Conservation (phyloP, 2,113 vertebrate species). For the Limnothrissa miodon region DNA sequence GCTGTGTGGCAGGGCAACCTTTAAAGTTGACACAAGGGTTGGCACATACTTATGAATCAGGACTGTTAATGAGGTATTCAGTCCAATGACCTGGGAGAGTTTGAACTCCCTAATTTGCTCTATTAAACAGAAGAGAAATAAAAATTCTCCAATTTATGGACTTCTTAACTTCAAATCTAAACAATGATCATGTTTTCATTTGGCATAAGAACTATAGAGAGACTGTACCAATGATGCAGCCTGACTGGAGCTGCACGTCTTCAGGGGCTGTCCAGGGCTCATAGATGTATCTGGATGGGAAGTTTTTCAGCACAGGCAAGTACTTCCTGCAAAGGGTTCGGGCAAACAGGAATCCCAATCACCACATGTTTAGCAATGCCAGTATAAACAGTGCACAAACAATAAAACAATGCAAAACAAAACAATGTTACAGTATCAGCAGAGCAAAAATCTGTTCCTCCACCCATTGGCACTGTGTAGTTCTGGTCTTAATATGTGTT, state of each 20-base stretch:
- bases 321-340: constrained; percentile 59
- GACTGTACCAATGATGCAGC: constrained; percentile 61
- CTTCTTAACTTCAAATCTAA: no score
- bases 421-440: neutral
- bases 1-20: no score
- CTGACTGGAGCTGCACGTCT: constrained; percentile 57
- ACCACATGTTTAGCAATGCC: neutral
- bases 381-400: neutral
- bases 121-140: neutral
- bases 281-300: constrained; percentile 60
- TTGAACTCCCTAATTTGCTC: neutral
- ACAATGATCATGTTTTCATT: neutral
- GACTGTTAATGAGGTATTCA: neutral
- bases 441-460: neutral
- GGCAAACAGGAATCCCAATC: constrained; percentile 5
- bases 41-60: neutral
- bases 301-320: constrained; percentile 59
- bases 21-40: neutral
- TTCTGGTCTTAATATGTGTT: neutral
- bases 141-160: neutral
- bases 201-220: neutral
- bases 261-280: constrained; percentile 61
- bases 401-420: neutral
- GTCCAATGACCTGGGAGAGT: neutral
- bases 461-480: neutral